Percentiles rank a stretch among this genome's conserved stretches.
Evolutionary conservation across 2,888 invertebrate genomes (phyloP).

Genomic region (Caprella mutica): DNA sequence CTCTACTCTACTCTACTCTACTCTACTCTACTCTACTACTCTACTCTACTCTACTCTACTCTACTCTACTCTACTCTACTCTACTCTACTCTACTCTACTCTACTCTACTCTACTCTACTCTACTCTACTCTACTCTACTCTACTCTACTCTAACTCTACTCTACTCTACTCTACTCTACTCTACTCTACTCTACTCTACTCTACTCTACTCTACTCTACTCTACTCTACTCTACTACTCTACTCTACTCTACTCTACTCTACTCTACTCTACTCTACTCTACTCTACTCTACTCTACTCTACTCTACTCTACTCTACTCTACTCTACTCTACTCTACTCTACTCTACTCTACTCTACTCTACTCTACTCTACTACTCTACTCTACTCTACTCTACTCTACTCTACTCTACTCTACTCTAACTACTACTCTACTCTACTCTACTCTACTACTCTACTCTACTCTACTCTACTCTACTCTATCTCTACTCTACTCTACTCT

Average conservation of each 20-base stretch:
- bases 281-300: not conserved
- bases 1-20: no score
- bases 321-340: not conserved
- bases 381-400: not conserved
- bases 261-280: slow-evolving; percentile 11
- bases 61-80: no score
- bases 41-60: no score
- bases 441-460: not conserved
- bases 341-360: not conserved
- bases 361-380: not conserved
- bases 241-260: slow-evolving; percentile 5
- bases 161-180: not conserved
- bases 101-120: no score
- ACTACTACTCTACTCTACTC: slow-evolving; percentile 7
- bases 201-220: slow-evolving; percentile 11
- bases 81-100: no score
- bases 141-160: no score
- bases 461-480: not conserved
- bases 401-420: not conserved
- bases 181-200: slow-evolving; percentile 1
- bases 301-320: not conserved
- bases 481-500: not conserved
- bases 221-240: not conserved
- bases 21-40: no score
- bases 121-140: no score